Percentiles rank a stretch among this genome's conserved stretches.
Conservation (phyloP, 2,797 vertebrate species). For the Syngnathus rostellatus region DNA sequence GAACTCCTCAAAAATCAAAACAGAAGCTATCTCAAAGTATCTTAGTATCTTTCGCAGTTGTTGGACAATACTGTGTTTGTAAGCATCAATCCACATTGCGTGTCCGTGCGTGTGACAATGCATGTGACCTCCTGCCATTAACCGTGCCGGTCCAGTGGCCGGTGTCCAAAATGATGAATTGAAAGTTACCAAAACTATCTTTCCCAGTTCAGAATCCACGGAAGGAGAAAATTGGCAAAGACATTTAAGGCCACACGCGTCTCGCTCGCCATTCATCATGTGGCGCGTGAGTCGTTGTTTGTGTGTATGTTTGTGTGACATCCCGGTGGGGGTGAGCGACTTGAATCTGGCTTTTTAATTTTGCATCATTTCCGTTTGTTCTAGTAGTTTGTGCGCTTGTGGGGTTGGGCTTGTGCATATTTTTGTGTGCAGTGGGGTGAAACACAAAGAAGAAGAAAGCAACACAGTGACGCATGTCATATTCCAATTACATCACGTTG, state of each 20-base stretch:
- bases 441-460: not conserved
- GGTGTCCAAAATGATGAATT: slow-evolving; percentile 62
- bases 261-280: slow-evolving; percentile 56
- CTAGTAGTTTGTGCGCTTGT: not conserved
- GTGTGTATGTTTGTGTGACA: slow-evolving; percentile 1
- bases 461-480: not conserved
- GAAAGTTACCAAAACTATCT: slow-evolving; percentile 64
- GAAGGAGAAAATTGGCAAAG: slow-evolving; percentile 66
- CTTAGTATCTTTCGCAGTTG: not conserved
- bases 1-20: not conserved
- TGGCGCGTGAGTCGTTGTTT: slow-evolving; percentile 1
- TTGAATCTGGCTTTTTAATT: not conserved
- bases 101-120: slow-evolving; percentile 23
- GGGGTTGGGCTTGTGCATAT: not conserved
- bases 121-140: slow-evolving; percentile 47
- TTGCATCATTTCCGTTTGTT: not conserved
- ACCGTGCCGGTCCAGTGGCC: slow-evolving; percentile 47
- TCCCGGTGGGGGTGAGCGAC: not conserved
- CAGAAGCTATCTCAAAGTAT: not conserved
- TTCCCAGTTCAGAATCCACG: slow-evolving; percentile 58
- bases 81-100: not conserved
- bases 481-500: no score
- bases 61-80: not conserved
- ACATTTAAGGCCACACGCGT: slow-evolving; percentile 45
- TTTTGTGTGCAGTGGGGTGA: not conserved